Evolutionary conservation across 2,888 invertebrate species (phyloP), one percentile per base, ranked within the genome.

Genomic region (Hemaris fuciformis): DNA sequence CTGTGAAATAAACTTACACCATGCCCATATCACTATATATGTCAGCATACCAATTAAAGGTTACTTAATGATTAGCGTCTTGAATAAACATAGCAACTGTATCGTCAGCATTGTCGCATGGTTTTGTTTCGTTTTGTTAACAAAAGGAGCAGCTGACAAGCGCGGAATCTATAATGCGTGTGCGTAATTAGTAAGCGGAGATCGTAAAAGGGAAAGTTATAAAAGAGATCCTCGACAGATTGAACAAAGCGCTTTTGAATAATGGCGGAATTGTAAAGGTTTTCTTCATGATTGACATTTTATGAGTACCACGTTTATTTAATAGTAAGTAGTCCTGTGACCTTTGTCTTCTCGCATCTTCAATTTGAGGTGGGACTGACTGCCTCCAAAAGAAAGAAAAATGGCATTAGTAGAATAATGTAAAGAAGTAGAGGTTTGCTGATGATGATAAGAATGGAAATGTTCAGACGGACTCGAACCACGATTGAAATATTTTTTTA

Each of bases 161-260:
- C 53, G 31, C 31, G 4, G 53, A 53, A 53, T 53, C 53, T 0
- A 18, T 53, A 53, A 53, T 53, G 53, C 31, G 13, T 8, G 27
- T 53, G 45, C 23, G 53, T 53, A 53, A 53, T 53, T 53, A 18
- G 53, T 53, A 53, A 31, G 27, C 53, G 53, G 18, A 53, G 53
- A 31, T 18, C 27, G 53, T 53, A 31, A 18, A 53, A 31, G 53
- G 53, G 53, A 53, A 53, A 53, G 48, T 53, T 53, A 31, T 53
- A 53, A 53, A 53, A 53, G 10, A 8, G 31, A 31, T 53, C 53
- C 53, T 53, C 53, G 31, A 31, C 31, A 4, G 27, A 53, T 27
- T 10, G 27, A 53, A 53, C 53, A 53, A 53, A 53, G 18, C 53
- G 18, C 4, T 18, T 31, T 15, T 18, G n/a, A 20, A 43, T 45